Conservation (phyloP, 2,888 invertebrate species). For the Habrosyne pyritoides region DNA sequence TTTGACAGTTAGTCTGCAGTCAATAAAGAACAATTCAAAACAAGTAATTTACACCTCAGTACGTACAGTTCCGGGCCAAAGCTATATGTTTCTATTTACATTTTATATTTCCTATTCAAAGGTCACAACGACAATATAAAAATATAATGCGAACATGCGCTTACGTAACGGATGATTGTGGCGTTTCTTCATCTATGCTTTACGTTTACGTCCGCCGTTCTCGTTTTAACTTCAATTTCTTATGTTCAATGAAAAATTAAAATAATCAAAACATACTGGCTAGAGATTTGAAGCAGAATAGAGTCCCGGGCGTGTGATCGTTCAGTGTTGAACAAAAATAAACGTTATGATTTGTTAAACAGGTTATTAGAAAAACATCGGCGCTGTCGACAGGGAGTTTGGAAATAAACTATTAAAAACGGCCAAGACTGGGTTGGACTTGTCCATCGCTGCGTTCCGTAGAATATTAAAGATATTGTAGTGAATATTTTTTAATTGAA, state of each 20-base stretch:
- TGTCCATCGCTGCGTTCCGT: constrained; percentile 13
- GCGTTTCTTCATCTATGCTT: constrained; percentile 26
- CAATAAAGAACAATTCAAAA: too few species aligned
- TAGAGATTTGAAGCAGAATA: constrained; percentile 79
- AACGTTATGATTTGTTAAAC: constrained; percentile 79
- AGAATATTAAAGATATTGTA: background rate
- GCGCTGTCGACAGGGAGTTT: constrained; percentile 63
- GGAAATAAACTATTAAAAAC: constrained; percentile 60
- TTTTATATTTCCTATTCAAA: constrained; percentile 36
- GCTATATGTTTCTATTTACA: constrained; percentile 14
- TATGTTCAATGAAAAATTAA: constrained; percentile 69
- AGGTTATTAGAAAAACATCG: constrained; percentile 78
- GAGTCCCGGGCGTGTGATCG: constrained; percentile 77
- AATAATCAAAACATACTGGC: constrained; percentile 72
- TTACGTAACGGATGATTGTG: constrained; percentile 34
- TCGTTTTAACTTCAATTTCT: constrained; percentile 52
- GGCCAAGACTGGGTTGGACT: constrained; percentile 41
- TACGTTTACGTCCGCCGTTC: constrained; percentile 40
- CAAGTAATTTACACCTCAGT: background rate
- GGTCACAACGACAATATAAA: constrained; percentile 34
- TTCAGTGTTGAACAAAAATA: constrained; percentile 76
- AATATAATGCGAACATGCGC: constrained; percentile 22
- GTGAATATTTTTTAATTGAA: background rate
- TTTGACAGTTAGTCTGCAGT: background rate
- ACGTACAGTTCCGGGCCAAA: background rate